phyloP scores from a whole-genome alignment of 1,140 invertebrate species.

The Halyomorpha halys region DNA sequence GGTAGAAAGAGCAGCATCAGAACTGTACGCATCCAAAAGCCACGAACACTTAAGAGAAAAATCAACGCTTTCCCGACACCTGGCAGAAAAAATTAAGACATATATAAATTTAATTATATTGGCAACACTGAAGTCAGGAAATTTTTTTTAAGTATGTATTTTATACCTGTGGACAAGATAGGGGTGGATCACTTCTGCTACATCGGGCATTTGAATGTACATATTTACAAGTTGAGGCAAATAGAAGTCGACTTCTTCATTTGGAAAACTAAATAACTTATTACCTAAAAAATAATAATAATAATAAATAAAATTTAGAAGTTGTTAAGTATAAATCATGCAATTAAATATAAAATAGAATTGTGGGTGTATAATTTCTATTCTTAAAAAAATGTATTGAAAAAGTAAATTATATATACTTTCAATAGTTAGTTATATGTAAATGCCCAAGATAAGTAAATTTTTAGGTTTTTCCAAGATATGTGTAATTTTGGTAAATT shows the following conservation, averaged over 20 bases:
- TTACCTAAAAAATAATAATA: slow-evolving; percentile 51
- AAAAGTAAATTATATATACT: too few species aligned
- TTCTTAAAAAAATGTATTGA: too few species aligned
- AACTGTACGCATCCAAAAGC: slow-evolving; percentile 88
- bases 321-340: too few species aligned
- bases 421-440: too few species aligned
- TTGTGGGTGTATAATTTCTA: too few species aligned
- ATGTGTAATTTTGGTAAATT: too few species aligned
- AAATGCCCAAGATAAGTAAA: too few species aligned
- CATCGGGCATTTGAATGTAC: slow-evolving; percentile 95
- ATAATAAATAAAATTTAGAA: not conserved
- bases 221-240: slow-evolving; percentile 94
- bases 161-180: slow-evolving; percentile 82
- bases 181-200: slow-evolving; percentile 88
- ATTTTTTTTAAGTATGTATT: slow-evolving; percentile 12
- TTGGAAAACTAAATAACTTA: slow-evolving; percentile 88
- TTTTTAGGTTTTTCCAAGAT: too few species aligned
- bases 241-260: slow-evolving; percentile 92
- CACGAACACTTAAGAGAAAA: slow-evolving; percentile 92
- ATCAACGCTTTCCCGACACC: slow-evolving; percentile 86
- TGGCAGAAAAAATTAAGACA: slow-evolving; percentile 36
- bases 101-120: slow-evolving; percentile 17
- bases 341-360: too few species aligned
- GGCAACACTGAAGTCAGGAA: not conserved
- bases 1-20: slow-evolving; percentile 58